Conservation (phyloP, 2,888 invertebrate genomes). For the Luperina nickerlii region DNA sequence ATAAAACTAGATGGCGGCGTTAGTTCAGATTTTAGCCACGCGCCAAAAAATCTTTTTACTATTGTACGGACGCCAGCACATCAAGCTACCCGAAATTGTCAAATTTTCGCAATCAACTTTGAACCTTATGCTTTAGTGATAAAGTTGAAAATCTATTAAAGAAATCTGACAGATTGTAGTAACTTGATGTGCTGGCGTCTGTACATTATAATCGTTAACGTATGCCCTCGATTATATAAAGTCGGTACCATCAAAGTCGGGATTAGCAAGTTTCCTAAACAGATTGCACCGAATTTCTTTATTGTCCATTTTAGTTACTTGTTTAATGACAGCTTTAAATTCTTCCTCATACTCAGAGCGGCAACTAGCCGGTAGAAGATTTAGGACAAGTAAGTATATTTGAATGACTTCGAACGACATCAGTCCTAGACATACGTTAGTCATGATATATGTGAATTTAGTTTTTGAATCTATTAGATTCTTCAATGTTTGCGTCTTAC, state of each 20-base stretch:
- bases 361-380: constrained; percentile 61
- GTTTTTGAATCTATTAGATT: neutral
- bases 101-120: no score
- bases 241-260: constrained; percentile 53
- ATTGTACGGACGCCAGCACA: no score
- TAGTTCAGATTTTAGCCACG: neutral
- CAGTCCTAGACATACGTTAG: constrained; percentile 34
- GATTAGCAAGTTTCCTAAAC: constrained; percentile 62
- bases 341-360: constrained; percentile 28
- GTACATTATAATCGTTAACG: neutral
- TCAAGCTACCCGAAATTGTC: no score
- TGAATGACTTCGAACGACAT: constrained; percentile 58
- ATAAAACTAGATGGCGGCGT: neutral
- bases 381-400: constrained; percentile 65
- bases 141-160: no score
- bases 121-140: no score
- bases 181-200: no score
- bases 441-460: constrained; percentile 33
- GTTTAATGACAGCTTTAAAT: constrained; percentile 57
- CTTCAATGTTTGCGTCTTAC: constrained; percentile 18
- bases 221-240: neutral
- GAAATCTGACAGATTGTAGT: no score
- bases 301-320: constrained; percentile 62
- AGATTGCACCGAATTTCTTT: constrained; percentile 66
- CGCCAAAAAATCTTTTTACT: neutral